Conservation (phyloP, 2,888 invertebrate genomes). For the Amorpha juglandis region DNA sequence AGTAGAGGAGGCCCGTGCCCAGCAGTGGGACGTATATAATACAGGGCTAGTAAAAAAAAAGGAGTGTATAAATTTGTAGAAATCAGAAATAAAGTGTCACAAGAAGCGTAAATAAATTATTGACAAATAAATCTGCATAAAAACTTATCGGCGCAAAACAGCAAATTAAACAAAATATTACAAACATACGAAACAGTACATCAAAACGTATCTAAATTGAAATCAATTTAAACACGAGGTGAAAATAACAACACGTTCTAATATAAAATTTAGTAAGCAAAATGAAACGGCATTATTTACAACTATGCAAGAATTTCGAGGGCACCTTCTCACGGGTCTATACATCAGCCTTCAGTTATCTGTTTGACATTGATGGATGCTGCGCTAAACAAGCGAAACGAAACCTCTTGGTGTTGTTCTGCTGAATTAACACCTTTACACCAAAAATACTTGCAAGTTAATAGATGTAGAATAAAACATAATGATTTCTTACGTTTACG, state of each 20-base stretch:
- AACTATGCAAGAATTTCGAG: constrained; percentile 25
- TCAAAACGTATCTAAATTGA: background rate
- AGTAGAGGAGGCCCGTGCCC: too few relatives aligned
- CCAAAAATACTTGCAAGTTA: constrained; percentile 21
- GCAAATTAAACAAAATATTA: background rate
- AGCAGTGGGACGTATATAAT: too few relatives aligned
- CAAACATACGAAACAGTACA: background rate
- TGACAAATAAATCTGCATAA: too few relatives aligned
- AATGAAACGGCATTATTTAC: constrained; percentile 27
- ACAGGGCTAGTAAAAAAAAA: too few relatives aligned
- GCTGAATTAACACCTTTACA: constrained; percentile 30
- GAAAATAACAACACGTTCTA: background rate
- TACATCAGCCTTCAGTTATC: constrained; percentile 62
- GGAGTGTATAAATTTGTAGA: too few relatives aligned
- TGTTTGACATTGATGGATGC: constrained; percentile 63
- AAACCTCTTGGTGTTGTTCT: constrained; percentile 23
- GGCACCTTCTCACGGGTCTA: constrained; percentile 39
- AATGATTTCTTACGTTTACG: too few relatives aligned
- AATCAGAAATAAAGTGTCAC: too few relatives aligned
- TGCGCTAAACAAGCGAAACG: constrained; percentile 49
- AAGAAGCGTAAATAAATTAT: too few relatives aligned
- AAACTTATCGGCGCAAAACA: background rate
- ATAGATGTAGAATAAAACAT: too few relatives aligned
- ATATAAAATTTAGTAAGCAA: background rate
- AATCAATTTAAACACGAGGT: background rate